Base-by-base conservation (phyloP, 2,797 vertebrate species). In the Tapirus indicus region DNA sequence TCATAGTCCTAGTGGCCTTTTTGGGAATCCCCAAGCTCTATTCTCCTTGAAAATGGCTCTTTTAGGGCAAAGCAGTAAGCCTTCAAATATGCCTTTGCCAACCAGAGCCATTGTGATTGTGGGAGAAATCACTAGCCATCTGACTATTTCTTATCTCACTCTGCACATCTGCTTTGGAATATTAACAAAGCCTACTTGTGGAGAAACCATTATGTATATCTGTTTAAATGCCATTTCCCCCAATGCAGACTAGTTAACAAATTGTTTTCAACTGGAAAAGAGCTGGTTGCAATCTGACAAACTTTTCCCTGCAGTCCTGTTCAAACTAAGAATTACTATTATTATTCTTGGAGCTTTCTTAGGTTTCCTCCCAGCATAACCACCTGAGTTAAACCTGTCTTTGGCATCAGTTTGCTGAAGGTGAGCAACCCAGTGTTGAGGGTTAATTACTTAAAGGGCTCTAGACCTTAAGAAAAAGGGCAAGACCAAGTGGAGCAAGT, bases 81-180 rank as follows among this genome's bases (percentile, higher is more conserved):
- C 62, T 92, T 92, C 35, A 21, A 66, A 94, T 71, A 72, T 54
- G 38, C n/a, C 66, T 38, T 94, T 92, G 62, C 79, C 75, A 84
- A 60, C 23, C 64, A 56, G n/a, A 93, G 79, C 64, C 75, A 74
- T 6, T 69, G 85, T 85, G 92, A 60, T 82, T 56, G 77, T 7
- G 49, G 54, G 66, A 41, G 64, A 41, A 68, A 79, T 44, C 80
- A 66, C 75, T 82, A 88, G 75, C 58, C 87, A 95, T 56, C 75
- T 83, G 87, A 83, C 88, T 96, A 82, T 80, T 27, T 97, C 78
- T 91, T 84, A 60, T 56, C 56, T 88, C 35, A 72, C 66, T 41
- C 85, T 69, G 29, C 68, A 96, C 75, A 92, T 89, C 97, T 97
- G 95, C 85, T 88, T 91, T 82, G 44, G 82, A 94, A 86, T 75